Evolutionary conservation across 2,113 vertebrate genomes (phyloP).

Genomic region (Orycteropus afer): DNA sequence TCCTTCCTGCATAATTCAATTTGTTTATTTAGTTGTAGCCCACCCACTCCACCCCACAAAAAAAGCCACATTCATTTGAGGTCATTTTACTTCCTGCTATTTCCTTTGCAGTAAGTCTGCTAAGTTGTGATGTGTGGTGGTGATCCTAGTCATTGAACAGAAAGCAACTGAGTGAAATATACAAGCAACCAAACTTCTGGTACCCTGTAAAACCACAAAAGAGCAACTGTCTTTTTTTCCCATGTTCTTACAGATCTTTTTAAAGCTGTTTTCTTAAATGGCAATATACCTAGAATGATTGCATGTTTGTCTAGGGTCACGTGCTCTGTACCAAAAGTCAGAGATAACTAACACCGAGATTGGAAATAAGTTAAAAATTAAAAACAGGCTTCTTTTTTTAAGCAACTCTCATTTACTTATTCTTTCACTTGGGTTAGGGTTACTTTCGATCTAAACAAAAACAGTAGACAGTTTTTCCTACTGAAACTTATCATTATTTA

Average conservation of each 20-base stretch:
- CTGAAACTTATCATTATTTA: background rate
- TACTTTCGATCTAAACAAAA: conserved; percentile 47
- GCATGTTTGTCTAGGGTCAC: background rate
- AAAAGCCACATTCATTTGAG: conserved; percentile 62
- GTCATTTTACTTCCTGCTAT: conserved; percentile 75
- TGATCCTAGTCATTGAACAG: conserved; percentile 82
- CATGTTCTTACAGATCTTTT: conserved; percentile 55
- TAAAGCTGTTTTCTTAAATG: conserved; percentile 59
- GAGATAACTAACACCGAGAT: background rate
- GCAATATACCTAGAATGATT: conserved; percentile 49
- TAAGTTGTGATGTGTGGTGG: conserved; percentile 69
- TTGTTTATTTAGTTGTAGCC: conserved; percentile 79
- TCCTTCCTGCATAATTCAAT: conserved; percentile 49
- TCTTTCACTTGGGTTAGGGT: background rate
- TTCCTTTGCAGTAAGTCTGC: conserved; percentile 83
- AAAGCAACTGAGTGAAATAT: conserved; percentile 82
- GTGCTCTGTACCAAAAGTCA: conserved; percentile 29
- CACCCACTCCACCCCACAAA: conserved; percentile 54
- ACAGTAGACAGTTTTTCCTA: conserved; percentile 3
- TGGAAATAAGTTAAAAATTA: conserved; percentile 52
- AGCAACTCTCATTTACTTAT: conserved; percentile 20
- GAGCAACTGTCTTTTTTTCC: conserved; percentile 72
- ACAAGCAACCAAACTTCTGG: conserved; percentile 74
- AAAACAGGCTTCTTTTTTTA: conserved; percentile 7
- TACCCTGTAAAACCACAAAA: conserved; percentile 81